Evolutionary conservation across 2,888 invertebrate species (phyloP).

Genomic region (Opisthograptis luteolata): DNA sequence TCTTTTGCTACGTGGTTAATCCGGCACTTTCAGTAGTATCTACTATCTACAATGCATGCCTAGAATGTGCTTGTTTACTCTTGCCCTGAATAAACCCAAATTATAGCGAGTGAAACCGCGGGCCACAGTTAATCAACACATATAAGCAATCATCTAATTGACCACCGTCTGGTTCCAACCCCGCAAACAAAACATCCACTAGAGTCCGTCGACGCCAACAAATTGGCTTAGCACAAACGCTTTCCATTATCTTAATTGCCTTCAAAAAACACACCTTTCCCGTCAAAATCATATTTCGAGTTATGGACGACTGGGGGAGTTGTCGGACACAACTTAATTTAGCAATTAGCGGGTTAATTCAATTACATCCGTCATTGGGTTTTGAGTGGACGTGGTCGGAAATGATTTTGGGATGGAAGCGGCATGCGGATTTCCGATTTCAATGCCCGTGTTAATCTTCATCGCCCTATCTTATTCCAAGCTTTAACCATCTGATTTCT

Average conservation of each 20-base stretch:
- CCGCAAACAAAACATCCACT: slow-evolving; percentile 17
- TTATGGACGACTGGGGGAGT: slow-evolving; percentile 61
- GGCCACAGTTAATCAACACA: background rate
- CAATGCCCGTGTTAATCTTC: background rate
- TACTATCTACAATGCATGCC: too few species aligned
- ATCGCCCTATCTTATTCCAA: background rate
- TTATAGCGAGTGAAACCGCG: background rate
- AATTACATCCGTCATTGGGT: slow-evolving; percentile 75
- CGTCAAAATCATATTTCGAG: slow-evolving; percentile 74
- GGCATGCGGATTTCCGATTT: slow-evolving; percentile 16
- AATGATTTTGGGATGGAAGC: slow-evolving; percentile 17
- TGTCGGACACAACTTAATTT: slow-evolving; percentile 75
- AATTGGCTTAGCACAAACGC: slow-evolving; percentile 34
- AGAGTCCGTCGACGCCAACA: slow-evolving; percentile 21
- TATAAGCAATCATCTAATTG: slow-evolving; percentile 11
- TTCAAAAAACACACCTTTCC: slow-evolving; percentile 61
- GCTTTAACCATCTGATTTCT: too few species aligned
- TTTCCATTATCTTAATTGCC: slow-evolving; percentile 58
- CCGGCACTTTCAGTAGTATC: too few species aligned
- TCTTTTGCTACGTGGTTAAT: too few species aligned
- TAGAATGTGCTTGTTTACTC: too few species aligned
- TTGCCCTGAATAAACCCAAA: too few species aligned
- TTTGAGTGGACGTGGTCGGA: slow-evolving; percentile 30
- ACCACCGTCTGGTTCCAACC: slow-evolving; percentile 5
- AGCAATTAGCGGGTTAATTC: slow-evolving; percentile 80